Percentiles rank a stretch among this genome's conserved stretches.
phyloP scores from a whole-genome alignment of 30 jellyfish, hydroid and myxozoan genomes.

The Pelagia noctiluca region DNA sequence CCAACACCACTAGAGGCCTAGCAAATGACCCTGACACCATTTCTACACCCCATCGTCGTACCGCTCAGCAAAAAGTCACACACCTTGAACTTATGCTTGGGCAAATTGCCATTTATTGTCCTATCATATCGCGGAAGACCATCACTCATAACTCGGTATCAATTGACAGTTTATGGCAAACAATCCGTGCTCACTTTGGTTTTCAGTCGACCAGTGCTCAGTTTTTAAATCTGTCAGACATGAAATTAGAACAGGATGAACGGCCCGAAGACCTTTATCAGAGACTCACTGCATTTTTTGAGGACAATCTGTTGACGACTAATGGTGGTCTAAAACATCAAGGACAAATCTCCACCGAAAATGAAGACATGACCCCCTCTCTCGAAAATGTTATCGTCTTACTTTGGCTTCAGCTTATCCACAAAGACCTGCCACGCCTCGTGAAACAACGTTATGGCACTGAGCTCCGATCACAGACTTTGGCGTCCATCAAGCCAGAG shows the following conservation, averaged over 20 bases:
- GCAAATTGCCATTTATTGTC: not conserved
- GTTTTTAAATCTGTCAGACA: not conserved
- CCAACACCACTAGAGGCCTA: not conserved
- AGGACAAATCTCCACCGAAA: slow-evolving; percentile 37
- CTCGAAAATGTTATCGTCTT: slow-evolving; percentile 47
- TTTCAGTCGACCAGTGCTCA: not conserved
- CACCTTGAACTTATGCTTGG: not conserved
- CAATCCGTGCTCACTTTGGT: not conserved
- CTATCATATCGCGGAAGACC: not conserved
- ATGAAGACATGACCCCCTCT: slow-evolving; percentile 54
- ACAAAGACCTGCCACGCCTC: slow-evolving; percentile 17
- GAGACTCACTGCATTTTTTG: slow-evolving; percentile 43
- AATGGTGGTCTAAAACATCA: slow-evolving; percentile 30
- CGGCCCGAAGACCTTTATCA: slow-evolving; percentile 65
- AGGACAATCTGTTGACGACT: slow-evolving; percentile 43
- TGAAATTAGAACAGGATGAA: not conserved
- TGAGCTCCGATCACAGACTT: slow-evolving; percentile 40
- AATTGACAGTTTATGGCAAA: not conserved
- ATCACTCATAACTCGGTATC: not conserved
- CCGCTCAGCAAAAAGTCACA: not conserved
- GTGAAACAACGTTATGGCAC: slow-evolving; percentile 60
- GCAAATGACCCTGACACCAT: not conserved
- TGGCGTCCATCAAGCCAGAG: slow-evolving; percentile 63
- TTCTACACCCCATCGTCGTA: not conserved
- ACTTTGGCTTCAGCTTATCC: slow-evolving; percentile 47